These are phyloP conservation scores for Sclerurus mexicanus DNA, from an alignment of 2,113 vertebrate species.

Conservation along the genomic window DNA sequence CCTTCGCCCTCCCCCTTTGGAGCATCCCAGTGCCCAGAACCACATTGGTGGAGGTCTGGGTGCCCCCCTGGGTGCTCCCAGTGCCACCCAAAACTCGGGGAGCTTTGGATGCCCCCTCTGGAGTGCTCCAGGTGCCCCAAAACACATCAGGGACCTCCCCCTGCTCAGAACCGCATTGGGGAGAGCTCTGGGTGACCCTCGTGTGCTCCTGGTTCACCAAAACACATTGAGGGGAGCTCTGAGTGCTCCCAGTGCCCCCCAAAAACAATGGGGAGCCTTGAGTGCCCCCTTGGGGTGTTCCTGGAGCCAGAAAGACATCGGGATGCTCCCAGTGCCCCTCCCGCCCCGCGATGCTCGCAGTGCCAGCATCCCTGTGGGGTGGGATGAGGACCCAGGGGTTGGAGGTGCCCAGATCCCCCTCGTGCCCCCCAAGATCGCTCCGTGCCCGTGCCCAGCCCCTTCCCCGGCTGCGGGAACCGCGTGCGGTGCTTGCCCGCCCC, in stretches of 20 bases:
- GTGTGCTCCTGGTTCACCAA: too few species aligned
- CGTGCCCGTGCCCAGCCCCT: not conserved
- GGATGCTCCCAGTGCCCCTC: too few species aligned
- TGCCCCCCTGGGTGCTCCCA: too few species aligned
- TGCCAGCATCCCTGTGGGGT: not conserved
- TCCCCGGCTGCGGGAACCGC: too few species aligned
- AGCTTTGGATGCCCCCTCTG: too few species aligned
- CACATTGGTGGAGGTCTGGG: not conserved
- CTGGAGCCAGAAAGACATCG: not conserved
- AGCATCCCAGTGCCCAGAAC: not conserved
- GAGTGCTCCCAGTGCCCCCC: not conserved
- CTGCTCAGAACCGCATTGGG: too few species aligned
- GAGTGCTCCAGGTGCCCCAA: too few species aligned
- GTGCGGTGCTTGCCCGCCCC: not conserved
- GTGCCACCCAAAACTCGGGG: too few species aligned
- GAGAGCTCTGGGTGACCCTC: not conserved
- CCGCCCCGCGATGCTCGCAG: not conserved
- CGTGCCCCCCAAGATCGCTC: not conserved
- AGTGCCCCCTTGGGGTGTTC: not conserved
- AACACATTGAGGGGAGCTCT: too few species aligned
- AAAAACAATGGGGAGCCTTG: not conserved
- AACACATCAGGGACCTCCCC: too few species aligned
- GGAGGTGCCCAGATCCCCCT: not conserved
- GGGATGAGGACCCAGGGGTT: not conserved
- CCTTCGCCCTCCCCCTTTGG: not conserved